Percentiles rank a stretch among this genome's conserved stretches.
Evolutionary conservation across 2,797 vertebrate species (phyloP).

Genomic region (Premnoplex brunnescens): DNA sequence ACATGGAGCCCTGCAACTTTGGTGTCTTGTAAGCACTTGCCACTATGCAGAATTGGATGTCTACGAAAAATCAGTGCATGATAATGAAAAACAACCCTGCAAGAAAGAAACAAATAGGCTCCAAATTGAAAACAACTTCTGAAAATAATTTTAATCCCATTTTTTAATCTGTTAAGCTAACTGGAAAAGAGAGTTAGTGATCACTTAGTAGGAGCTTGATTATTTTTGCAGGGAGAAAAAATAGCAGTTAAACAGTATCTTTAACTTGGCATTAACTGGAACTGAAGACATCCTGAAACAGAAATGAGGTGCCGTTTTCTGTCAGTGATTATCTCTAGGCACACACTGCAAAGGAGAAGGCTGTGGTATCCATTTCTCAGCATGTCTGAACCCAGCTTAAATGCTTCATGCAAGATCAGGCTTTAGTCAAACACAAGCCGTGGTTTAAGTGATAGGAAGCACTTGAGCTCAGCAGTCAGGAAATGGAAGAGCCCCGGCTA

Average conservation of each 20-base stretch:
- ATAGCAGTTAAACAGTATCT: neutral
- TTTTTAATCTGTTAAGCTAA: neutral
- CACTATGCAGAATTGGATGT: neutral
- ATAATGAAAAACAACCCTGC: neutral
- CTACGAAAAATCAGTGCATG: neutral
- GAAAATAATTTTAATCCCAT: neutral
- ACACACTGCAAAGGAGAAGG: neutral
- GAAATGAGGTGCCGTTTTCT: neutral
- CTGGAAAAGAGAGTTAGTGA: neutral
- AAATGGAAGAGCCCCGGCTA: neutral
- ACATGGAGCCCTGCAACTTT: neutral
- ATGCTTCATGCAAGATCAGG: neutral
- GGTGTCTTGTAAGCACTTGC: neutral
- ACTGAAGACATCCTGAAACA: neutral
- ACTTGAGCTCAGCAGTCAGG: neutral
- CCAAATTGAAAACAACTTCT: neutral
- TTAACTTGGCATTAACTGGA: neutral
- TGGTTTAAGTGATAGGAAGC: neutral
- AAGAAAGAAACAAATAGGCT: neutral
- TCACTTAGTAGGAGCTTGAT: neutral
- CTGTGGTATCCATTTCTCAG: rapidly evolving
- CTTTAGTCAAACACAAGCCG: neutral
- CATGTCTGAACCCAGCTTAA: neutral
- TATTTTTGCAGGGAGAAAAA: neutral
- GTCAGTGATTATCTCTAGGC: neutral